A percentile compares a stretch with the other conserved stretches of the same genome.
Conservation (phyloP, 35 echinoderm and acorn worm genomes). For the Apostichopus californicus region DNA sequence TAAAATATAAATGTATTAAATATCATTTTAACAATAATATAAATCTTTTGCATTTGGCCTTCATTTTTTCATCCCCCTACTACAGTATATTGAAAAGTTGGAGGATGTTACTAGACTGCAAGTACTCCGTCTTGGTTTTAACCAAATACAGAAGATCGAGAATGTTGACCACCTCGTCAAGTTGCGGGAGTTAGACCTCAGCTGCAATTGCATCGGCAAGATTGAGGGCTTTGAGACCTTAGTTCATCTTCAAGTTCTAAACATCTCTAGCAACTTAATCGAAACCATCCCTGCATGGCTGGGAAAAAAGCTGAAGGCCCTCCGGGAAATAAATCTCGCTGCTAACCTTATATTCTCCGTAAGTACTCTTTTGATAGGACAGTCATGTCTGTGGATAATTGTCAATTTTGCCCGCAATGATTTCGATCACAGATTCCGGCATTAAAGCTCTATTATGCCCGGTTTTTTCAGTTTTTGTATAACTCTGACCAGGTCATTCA, state of each 20-base stretch:
- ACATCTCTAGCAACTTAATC: slow-evolving; percentile 88
- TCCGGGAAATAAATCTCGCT: slow-evolving; percentile 71
- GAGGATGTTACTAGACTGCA: slow-evolving; percentile 77
- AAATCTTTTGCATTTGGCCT: no score
- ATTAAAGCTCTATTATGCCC: no score
- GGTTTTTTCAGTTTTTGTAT: no score
- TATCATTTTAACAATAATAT: no score
- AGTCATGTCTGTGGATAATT: background rate
- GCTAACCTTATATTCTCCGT: slow-evolving; percentile 89
- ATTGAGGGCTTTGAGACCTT: slow-evolving; percentile 90
- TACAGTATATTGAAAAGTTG: slow-evolving; percentile 95
- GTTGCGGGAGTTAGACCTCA: slow-evolving; percentile 78
- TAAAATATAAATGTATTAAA: no score
- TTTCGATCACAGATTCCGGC: no score
- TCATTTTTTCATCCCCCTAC: background rate
- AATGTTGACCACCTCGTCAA: slow-evolving; percentile 66
- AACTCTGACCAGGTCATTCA: no score
- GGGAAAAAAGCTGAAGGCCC: slow-evolving; percentile 84
- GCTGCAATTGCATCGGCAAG: slow-evolving; percentile 80
- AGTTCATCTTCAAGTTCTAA: slow-evolving; percentile 79
- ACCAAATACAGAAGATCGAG: slow-evolving; percentile 90
- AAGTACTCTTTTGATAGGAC: slow-evolving; percentile 38
- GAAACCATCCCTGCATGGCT: slow-evolving; percentile 85
- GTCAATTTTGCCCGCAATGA: no score
- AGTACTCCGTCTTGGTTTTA: slow-evolving; percentile 76